phyloP scores from a whole-genome alignment of 2,888 invertebrate species.

The Standfussiana lucernea region DNA sequence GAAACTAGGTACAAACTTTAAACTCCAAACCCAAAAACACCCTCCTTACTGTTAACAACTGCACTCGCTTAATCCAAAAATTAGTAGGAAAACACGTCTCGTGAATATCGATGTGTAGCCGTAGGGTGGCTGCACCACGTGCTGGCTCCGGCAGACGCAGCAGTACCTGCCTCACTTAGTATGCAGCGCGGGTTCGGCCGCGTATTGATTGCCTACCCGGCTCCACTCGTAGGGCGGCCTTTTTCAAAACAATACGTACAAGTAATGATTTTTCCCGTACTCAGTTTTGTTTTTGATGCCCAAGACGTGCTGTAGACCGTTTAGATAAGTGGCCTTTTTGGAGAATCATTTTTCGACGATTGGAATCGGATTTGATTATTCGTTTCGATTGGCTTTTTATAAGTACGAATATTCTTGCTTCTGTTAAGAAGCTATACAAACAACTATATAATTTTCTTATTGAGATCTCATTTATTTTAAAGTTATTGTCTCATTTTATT shows the following conservation, averaged over 20 bases:
- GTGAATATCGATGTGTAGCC: conserved; percentile 67
- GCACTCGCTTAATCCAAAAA: conserved; percentile 66
- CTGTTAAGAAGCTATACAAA: neutral
- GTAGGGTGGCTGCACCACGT: conserved; percentile 70
- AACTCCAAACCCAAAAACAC: neutral
- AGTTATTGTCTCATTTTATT: neutral
- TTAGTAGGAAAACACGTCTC: conserved; percentile 63
- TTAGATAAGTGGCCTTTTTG: conserved; percentile 53
- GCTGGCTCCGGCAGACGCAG: conserved; percentile 64
- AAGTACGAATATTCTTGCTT: neutral
- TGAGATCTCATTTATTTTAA: neutral
- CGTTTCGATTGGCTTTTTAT: conserved; percentile 20
- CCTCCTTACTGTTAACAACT: conserved; percentile 32
- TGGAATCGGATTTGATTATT: conserved; percentile 50
- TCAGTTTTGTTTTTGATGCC: conserved; percentile 70
- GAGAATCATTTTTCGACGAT: conserved; percentile 55
- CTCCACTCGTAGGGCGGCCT: conserved; percentile 81
- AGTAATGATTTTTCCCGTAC: conserved; percentile 71
- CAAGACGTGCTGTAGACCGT: conserved; percentile 64
- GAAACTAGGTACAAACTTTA: neutral
- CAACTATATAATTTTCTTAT: neutral
- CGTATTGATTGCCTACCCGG: conserved; percentile 91
- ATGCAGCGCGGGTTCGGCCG: conserved; percentile 91
- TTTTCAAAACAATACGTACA: conserved; percentile 87
- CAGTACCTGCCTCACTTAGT: conserved; percentile 87